Percentiles rank a stretch among this genome's conserved stretches.
Evolutionary conservation across 2,113 vertebrate species (phyloP).

Genomic region (Oostethus manadensis): DNA sequence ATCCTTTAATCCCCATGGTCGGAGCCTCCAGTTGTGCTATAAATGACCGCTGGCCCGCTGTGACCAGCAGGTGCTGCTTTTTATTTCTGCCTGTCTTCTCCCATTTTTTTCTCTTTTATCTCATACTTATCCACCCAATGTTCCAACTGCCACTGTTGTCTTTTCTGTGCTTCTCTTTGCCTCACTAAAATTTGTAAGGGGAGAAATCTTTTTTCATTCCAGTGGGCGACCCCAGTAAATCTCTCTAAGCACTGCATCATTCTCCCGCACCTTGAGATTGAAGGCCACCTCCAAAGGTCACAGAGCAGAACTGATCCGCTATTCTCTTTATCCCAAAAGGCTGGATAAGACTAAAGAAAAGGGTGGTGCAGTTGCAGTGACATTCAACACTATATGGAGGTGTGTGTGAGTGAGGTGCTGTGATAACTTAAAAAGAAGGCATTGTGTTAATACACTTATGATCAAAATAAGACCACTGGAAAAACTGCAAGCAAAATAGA

Average conservation of each 20-base stretch:
- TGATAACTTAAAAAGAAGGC: no score
- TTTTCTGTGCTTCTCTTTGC: slow-evolving; percentile 12
- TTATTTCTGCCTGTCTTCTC: neutral
- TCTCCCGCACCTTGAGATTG: slow-evolving; percentile 64
- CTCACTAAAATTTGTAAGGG: slow-evolving; percentile 31
- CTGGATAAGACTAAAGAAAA: slow-evolving; percentile 50
- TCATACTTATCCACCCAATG: slow-evolving; percentile 21
- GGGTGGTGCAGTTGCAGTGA: slow-evolving; percentile 19
- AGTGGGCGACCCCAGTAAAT: slow-evolving; percentile 62
- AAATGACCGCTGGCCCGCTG: slow-evolving; percentile 45
- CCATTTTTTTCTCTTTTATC: slow-evolving; percentile 35
- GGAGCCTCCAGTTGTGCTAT: slow-evolving; percentile 35
- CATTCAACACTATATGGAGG: neutral
- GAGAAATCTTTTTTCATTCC: slow-evolving; percentile 48
- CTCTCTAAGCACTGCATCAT: slow-evolving; percentile 64
- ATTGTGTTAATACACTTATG: no score
- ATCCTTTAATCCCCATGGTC: slow-evolving; percentile 31
- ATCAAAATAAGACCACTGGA: no score
- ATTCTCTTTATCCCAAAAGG: slow-evolving; percentile 60
- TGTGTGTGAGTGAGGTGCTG: neutral
- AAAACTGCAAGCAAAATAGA: no score
- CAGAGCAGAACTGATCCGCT: slow-evolving; percentile 65
- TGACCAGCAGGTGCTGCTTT: slow-evolving; percentile 39
- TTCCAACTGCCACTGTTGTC: slow-evolving; percentile 6
- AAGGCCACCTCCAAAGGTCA: slow-evolving; percentile 72